These are phyloP conservation scores for Caprella mutica DNA, from an alignment of 2,888 invertebrate species.

Conservation along the genomic window DNA sequence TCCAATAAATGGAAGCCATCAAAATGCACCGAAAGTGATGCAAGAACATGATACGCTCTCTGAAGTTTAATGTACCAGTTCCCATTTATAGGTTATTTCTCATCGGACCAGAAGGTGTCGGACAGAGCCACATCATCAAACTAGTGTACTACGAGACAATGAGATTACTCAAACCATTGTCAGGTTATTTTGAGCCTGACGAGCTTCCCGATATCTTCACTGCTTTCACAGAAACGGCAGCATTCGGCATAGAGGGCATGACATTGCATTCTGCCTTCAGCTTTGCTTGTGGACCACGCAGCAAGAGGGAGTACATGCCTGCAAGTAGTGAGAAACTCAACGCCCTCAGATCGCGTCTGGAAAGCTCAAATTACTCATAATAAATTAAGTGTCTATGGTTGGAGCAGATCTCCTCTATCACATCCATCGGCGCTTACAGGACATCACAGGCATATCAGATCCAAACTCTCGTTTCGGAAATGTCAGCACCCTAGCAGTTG, in stretches of 20 bases:
- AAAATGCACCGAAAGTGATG: background rate
- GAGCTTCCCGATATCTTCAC: background rate
- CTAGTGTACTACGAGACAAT: background rate
- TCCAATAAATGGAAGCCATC: background rate
- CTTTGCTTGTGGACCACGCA: background rate
- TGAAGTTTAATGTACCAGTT: background rate
- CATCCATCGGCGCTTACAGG: background rate
- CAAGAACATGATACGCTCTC: background rate
- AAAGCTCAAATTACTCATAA: background rate
- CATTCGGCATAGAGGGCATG: background rate
- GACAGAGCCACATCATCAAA: conserved; percentile 4
- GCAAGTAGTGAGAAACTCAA: background rate
- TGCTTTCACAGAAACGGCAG: background rate
- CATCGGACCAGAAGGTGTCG: background rate
- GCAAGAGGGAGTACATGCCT: background rate
- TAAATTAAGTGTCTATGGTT: background rate
- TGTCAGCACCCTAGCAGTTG: background rate
- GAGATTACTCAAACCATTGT: background rate
- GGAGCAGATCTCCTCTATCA: background rate
- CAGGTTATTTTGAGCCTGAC: background rate
- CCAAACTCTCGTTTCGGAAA: background rate
- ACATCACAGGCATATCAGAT: background rate
- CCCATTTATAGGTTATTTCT: background rate
- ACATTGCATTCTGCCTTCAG: background rate
- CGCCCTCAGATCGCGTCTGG: background rate